Conservation (phyloP, 2,113 vertebrate species). For the Notothenia coriiceps region DNA sequence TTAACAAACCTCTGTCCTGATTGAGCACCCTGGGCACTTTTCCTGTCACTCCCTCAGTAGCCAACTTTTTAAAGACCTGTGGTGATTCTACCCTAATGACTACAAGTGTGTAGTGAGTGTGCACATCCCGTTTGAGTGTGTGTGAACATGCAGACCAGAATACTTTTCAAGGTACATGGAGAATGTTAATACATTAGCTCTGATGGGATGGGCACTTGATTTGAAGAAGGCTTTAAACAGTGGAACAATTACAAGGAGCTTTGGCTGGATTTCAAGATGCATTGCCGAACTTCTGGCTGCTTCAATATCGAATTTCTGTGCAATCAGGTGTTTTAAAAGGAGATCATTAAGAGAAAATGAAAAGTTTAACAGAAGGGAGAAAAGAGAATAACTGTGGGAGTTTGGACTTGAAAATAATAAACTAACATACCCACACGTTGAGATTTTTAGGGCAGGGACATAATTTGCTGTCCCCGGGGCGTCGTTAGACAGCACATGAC, state of each 20-base stretch:
- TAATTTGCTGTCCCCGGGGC: constrained; percentile 42
- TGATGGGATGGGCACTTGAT: constrained; percentile 52
- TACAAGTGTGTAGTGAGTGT: constrained; percentile 15
- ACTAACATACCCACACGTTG: constrained; percentile 3
- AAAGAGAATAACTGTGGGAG: background rate
- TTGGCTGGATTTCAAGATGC: constrained; percentile 2
- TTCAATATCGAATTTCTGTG: background rate
- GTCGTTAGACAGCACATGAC: constrained; percentile 22
- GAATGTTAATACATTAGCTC: constrained; percentile 57
- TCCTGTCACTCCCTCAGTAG: constrained; percentile 15
- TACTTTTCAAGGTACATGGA: constrained; percentile 63
- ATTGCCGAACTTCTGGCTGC: constrained; percentile 5
- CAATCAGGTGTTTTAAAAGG: constrained; percentile 49
- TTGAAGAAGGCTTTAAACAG: constrained; percentile 35
- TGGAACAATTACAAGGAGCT: constrained; percentile 47
- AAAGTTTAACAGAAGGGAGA: background rate
- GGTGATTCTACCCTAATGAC: constrained; percentile 29
- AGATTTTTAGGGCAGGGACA: constrained; percentile 27
- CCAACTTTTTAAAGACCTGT: constrained; percentile 41
- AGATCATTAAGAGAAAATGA: constrained; percentile 15
- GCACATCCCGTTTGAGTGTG: constrained; percentile 28
- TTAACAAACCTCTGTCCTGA: constrained; percentile 6
- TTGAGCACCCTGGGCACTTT: constrained; percentile 18
- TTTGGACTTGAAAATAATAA: constrained; percentile 31
- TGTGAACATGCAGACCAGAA: constrained; percentile 24